A percentile compares a stretch with the other conserved stretches of the same genome.
Conservation (phyloP, 2,797 vertebrate species). For the Phalanger gymnotis region DNA sequence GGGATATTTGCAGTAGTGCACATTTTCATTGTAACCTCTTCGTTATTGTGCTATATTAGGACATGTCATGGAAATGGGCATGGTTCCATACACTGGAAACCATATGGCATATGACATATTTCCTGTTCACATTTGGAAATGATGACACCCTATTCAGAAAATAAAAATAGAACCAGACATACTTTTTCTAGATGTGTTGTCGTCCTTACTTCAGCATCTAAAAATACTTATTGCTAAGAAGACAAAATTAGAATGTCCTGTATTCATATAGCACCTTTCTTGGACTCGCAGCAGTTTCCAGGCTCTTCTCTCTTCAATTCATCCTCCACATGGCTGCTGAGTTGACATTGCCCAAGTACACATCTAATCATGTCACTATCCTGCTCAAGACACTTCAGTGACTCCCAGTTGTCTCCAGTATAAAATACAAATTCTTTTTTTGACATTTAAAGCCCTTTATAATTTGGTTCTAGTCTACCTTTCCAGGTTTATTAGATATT, state of each 20-base stretch:
- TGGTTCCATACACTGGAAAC: conserved; percentile 52
- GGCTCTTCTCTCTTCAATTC: neutral
- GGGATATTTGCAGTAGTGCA: neutral
- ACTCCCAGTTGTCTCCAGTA: neutral
- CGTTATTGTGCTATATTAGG: conserved; percentile 59
- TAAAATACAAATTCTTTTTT: neutral
- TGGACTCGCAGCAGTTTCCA: neutral
- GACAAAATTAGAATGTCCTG: neutral
- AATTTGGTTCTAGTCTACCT: neutral
- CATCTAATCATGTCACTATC: neutral
- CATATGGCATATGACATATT: conserved; percentile 62
- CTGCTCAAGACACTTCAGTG: neutral
- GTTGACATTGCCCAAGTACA: neutral
- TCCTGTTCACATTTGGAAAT: conserved; percentile 59
- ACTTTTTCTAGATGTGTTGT: conserved; percentile 42
- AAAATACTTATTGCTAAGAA: conserved; percentile 49
- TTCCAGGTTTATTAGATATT: neutral
- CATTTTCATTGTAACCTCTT: conserved; percentile 45
- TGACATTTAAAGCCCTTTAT: neutral
- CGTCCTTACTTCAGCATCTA: conserved; percentile 58
- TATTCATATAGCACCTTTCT: neutral
- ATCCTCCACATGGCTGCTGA: neutral
- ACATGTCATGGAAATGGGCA: conserved; percentile 55
- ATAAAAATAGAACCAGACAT: conserved; percentile 52
- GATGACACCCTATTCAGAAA: conserved; percentile 61